A percentile compares a stretch with the other conserved stretches of the same genome.
These are phyloP conservation scores for Colletes gigas DNA, from an alignment of 1,140 invertebrate species.

Conservation along the genomic window DNA sequence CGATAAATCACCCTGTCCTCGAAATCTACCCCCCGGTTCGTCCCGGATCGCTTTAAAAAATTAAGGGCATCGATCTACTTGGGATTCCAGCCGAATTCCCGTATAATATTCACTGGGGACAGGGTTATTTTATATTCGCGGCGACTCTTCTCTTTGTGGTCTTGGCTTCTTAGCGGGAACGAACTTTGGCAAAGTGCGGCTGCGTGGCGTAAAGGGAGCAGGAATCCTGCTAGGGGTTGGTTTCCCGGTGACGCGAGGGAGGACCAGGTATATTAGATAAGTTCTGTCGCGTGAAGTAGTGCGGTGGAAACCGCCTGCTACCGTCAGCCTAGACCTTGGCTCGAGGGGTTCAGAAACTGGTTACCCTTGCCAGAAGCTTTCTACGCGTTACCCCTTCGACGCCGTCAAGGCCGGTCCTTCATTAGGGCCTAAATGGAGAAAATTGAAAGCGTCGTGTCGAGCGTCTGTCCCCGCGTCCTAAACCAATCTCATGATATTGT, in stretches of 20 bases:
- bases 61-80: constrained; percentile 32
- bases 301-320: constrained; percentile 62
- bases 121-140: constrained; percentile 60
- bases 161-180: constrained; percentile 45
- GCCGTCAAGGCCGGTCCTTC: constrained; percentile 66
- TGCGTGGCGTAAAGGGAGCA: constrained; percentile 60
- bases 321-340: constrained; percentile 47
- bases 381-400: constrained; percentile 63
- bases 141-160: constrained; percentile 46
- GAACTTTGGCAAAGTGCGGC: constrained; percentile 56
- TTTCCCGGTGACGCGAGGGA: constrained; percentile 53
- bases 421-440: constrained; percentile 74
- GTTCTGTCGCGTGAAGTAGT: constrained; percentile 68
- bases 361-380: constrained; percentile 63
- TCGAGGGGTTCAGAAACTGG: constrained; percentile 55
- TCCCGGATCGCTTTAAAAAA: background rate
- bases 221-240: constrained; percentile 32
- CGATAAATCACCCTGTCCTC: background rate
- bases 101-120: constrained; percentile 57
- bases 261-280: constrained; percentile 72
- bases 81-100: constrained; percentile 49
- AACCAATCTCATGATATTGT: background rate
- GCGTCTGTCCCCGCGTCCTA: constrained; percentile 13
- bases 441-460: constrained; percentile 73
- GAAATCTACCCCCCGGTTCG: background rate